Conservation (phyloP, 2,113 vertebrate species). For the Sminthopsis crassicaudata region DNA sequence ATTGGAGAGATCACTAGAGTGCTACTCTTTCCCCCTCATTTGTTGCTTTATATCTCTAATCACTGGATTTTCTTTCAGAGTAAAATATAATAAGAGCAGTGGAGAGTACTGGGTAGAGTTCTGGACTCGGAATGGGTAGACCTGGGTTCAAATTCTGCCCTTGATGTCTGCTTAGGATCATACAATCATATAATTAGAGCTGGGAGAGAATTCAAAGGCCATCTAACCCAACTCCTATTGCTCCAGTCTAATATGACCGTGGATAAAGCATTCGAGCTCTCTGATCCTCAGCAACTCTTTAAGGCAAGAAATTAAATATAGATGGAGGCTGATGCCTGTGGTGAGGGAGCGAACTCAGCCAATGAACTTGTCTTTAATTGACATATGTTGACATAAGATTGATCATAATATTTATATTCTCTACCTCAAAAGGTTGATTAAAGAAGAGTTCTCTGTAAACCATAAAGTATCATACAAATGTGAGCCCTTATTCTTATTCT, state of each 20-base stretch:
- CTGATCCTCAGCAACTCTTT: background rate
- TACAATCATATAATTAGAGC: background rate
- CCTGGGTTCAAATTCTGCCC: background rate
- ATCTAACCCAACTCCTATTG: background rate
- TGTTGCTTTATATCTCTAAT: conserved; percentile 22
- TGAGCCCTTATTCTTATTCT: background rate
- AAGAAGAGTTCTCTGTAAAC: background rate
- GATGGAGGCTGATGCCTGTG: background rate
- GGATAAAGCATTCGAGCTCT: background rate
- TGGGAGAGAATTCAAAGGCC: background rate
- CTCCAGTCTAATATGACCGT: background rate
- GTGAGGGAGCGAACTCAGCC: background rate
- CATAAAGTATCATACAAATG: background rate
- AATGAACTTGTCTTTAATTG: background rate
- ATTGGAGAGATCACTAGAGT: background rate
- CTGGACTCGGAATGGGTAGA: background rate
- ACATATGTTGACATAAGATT: background rate
- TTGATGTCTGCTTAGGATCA: background rate
- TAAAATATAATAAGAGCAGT: conserved; percentile 27
- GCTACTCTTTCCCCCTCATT: conserved; percentile 25
- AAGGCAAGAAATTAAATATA: background rate
- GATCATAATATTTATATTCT: background rate
- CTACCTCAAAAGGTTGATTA: background rate
- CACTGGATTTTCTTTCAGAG: conserved; percentile 5
- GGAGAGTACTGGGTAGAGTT: conserved; percentile 11